Conservation (phyloP, 1,140 invertebrate species). For the Scylla paramamosain region DNA sequence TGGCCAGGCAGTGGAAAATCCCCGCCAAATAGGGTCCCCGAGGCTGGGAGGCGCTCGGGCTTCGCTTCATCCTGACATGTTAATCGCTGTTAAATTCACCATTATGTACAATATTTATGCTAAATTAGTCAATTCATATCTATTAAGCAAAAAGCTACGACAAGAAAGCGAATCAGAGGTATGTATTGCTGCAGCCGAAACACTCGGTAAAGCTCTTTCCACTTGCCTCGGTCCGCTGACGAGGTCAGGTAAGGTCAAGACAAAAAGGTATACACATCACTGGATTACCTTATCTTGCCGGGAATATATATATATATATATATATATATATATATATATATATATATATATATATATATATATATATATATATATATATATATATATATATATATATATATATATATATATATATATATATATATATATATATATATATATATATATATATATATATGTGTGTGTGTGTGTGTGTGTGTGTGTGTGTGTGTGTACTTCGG, state of each 20-base stretch:
- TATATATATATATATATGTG: too few relatives aligned
- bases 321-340: slow-evolving; percentile 56
- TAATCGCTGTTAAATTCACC: too few relatives aligned
- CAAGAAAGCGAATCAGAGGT: not conserved
- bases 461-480: too few relatives aligned
- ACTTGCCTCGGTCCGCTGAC: not conserved
- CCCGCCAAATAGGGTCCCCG: slow-evolving; percentile 51
- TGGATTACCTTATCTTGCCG: not conserved
- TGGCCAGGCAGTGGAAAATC: slow-evolving; percentile 57
- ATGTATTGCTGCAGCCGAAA: not conserved
- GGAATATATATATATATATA: not conserved
- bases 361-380: slow-evolving; percentile 47
- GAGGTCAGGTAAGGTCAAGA: slow-evolving; percentile 1
- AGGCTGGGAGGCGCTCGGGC: not conserved
- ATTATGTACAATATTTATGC: not conserved
- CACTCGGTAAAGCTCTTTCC: not conserved
- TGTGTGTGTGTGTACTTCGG: too few relatives aligned
- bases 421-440: not conserved
- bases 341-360: slow-evolving; percentile 59
- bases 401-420: slow-evolving; percentile 33
- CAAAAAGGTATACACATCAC: not conserved
- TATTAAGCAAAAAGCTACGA: too few relatives aligned
- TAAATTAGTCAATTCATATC: too few relatives aligned
- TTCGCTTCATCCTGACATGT: not conserved
- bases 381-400: slow-evolving; percentile 31